Conservation (phyloP, 2,797 vertebrate genomes). For the Fistularia tabacaria region DNA sequence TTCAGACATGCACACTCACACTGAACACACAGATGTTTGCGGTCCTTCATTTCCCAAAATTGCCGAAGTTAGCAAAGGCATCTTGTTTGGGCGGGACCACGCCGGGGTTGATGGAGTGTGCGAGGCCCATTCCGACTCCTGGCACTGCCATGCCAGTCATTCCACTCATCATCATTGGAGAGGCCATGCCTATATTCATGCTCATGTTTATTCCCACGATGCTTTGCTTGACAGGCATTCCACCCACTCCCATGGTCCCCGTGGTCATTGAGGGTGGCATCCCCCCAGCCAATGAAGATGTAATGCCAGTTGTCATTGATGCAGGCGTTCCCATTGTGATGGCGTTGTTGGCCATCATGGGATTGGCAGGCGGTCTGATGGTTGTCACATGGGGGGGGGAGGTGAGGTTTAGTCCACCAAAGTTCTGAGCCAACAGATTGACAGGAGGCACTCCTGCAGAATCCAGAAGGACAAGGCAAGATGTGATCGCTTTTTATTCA, state of each 20-base stretch:
- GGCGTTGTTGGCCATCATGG: constrained; percentile 71
- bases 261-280: constrained; percentile 75
- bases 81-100: constrained; percentile 93
- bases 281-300: constrained; percentile 39
- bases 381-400: constrained; percentile 77
- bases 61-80: constrained; percentile 98
- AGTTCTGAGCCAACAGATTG: constrained; percentile 86
- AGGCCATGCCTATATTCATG: constrained; percentile 79
- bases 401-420: constrained; percentile 86
- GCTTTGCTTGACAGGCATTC: constrained; percentile 67
- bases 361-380: constrained; percentile 73
- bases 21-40: constrained; percentile 48
- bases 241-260: constrained; percentile 64
- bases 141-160: constrained; percentile 79
- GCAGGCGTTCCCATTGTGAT: constrained; percentile 57
- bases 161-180: constrained; percentile 74
- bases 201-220: constrained; percentile 77
- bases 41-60: constrained; percentile 90
- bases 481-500: constrained; percentile 3
- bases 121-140: constrained; percentile 71
- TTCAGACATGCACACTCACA: constrained; percentile 33
- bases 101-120: constrained; percentile 62
- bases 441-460: constrained; percentile 83
- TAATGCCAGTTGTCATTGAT: constrained; percentile 48
- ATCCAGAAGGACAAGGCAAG: constrained; percentile 10